These are phyloP conservation scores for Luehdorfia chinensis DNA, from an alignment of 1,140 invertebrate genomes.

Conservation along the genomic window DNA sequence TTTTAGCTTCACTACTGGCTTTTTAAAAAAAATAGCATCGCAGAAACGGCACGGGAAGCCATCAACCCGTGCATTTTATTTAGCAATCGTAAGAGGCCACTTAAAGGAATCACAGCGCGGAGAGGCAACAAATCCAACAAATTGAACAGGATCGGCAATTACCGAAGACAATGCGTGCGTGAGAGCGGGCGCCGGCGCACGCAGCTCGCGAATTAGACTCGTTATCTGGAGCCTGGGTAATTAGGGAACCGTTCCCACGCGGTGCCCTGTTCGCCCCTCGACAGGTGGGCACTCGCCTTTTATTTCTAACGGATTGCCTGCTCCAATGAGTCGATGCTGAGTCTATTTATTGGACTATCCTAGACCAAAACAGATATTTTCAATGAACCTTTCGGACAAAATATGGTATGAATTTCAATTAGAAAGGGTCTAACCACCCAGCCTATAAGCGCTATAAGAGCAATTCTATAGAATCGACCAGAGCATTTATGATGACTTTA, in stretches of 20 bases:
- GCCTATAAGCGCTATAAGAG: too few relatives aligned
- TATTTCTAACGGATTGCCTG: conserved; percentile 25
- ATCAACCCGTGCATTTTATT: conserved; percentile 51
- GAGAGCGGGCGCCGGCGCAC: conserved; percentile 62
- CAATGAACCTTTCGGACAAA: too few relatives aligned
- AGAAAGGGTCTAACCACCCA: too few relatives aligned
- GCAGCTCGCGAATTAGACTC: conserved; percentile 72
- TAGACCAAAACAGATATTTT: conserved; percentile 43
- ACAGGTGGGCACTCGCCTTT: conserved; percentile 43
- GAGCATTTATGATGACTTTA: too few relatives aligned
- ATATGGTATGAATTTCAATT: too few relatives aligned
- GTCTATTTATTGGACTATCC: conserved; percentile 9
- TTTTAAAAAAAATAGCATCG: conserved; percentile 23
- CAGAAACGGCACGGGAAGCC: conserved; percentile 14
- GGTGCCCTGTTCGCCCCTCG: conserved; percentile 29
- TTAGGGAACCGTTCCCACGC: conserved; percentile 66
- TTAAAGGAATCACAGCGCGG: conserved; percentile 69
- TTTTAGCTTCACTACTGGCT: conserved; percentile 6
- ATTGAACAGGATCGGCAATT: conserved; percentile 75
- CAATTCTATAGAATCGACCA: too few relatives aligned
- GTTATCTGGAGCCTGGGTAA: conserved; percentile 62
- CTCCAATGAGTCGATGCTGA: conserved; percentile 20
- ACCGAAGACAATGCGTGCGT: conserved; percentile 75
- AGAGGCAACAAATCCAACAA: conserved; percentile 69
- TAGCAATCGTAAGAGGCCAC: conserved; percentile 69